Base-by-base conservation (phyloP, 2,888 invertebrate genomes). In the Meta bourneti region DNA sequence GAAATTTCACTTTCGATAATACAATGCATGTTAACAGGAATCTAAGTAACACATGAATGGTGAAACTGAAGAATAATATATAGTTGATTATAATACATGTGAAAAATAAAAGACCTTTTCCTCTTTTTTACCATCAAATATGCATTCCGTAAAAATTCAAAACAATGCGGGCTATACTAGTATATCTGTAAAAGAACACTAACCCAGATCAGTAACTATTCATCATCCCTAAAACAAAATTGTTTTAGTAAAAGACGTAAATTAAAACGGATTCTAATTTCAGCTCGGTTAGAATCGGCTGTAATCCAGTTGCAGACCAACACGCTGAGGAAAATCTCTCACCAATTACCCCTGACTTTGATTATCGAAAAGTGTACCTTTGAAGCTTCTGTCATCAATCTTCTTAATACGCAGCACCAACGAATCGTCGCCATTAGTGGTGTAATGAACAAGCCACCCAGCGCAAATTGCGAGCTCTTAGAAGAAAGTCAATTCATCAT, bases 401-500 rank as follows among this genome's bases (percentile, higher is more conserved):
- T 78, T 70, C 78, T 69, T 78, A 86, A 86, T 70, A 69, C 52
- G 8, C 49, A 54, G 71, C 54, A 54, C 84, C 70, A 69, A 78
- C 78, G 78, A 78, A 86, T 86, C 69, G 71, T 69, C 78, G 51
- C 85, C 78, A 86, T 86, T 86, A 86, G 78, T 77, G 78, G 51
- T 48, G 85, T 70, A 77, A 75, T 86, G 86, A 86, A 86, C 86
- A 86, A 86, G 86, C 86, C 78, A 84, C 75, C 69, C 61, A 54
- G 54, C 82, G 51, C 82, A 84, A 84, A 84, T 84, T 74, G 74
- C 86, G 70, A 54, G 34, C 69, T 52, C 69, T 78, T 49, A 19
- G 49, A 78, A 86, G 86, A 71, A 86, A 86, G 86, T 78, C 70
- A 77, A 86, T 86, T 86, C 86, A 86, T 86, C 86, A 86, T 70